Evolutionary conservation across 2,888 invertebrate genomes (phyloP).

Genomic region (Abrostola tripartita): DNA sequence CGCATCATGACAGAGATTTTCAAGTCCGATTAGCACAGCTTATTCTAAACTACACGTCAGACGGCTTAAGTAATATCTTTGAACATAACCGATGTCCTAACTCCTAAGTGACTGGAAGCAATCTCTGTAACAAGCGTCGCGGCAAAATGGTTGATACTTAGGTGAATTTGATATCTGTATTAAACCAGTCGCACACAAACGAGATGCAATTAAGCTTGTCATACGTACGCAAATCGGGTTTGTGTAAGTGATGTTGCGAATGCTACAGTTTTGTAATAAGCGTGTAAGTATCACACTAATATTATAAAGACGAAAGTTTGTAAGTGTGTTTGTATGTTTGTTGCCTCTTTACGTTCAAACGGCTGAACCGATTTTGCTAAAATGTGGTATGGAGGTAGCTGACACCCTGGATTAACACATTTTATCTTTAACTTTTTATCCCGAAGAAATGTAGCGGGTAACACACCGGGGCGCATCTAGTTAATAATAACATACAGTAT

Average conservation of each 20-base stretch:
- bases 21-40: conserved; percentile 5
- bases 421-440: too few species aligned
- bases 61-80: conserved; percentile 12
- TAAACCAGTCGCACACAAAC: conserved; percentile 18
- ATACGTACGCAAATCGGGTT: conserved; percentile 21
- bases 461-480: too few species aligned
- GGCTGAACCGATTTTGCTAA: too few species aligned
- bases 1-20: not conserved
- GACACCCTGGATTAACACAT: too few species aligned
- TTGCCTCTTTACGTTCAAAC: too few species aligned
- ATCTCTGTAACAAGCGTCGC: conserved; percentile 33
- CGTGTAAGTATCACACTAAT: not conserved
- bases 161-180: conserved; percentile 25
- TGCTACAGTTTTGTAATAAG: conserved; percentile 23
- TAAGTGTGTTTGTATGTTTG: too few species aligned
- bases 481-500: not conserved
- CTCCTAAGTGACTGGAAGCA: conserved; percentile 16
- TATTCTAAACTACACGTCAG: not conserved
- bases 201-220: conserved; percentile 24
- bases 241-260: conserved; percentile 11
- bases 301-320: too few species aligned
- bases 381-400: too few species aligned
- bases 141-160: conserved; percentile 16
- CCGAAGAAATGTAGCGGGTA: too few species aligned
- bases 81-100: conserved; percentile 24